These are phyloP conservation scores for Phyllostomus hastatus DNA, from an alignment of 2,113 vertebrate species.

Conservation along the genomic window DNA sequence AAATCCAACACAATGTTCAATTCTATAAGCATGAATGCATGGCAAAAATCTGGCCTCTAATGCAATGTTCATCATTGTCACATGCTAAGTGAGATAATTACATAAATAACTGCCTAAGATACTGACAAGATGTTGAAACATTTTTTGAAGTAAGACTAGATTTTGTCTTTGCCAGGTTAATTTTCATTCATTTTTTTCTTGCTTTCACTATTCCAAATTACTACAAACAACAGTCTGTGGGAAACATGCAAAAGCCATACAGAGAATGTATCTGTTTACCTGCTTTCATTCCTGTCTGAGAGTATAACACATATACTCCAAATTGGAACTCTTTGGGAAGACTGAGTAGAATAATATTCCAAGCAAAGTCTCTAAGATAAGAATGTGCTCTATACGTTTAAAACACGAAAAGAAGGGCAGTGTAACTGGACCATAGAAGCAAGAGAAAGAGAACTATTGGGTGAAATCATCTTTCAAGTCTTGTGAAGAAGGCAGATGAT, in stretches of 20 bases:
- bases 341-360: background rate
- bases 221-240: background rate
- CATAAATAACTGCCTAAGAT: background rate
- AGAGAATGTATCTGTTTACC: background rate
- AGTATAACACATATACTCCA: background rate
- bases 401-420: background rate
- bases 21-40: background rate
- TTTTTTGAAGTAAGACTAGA: background rate
- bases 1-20: background rate
- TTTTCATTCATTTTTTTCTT: background rate
- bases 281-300: background rate
- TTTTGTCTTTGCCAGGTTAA: background rate
- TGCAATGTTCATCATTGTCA: background rate
- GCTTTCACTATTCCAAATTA: background rate
- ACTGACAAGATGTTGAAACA: background rate
- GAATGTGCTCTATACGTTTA: background rate
- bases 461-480: background rate
- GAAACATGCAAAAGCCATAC: background rate
- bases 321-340: background rate
- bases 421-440: background rate
- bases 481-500: background rate
- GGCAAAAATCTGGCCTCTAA: background rate
- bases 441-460: background rate
- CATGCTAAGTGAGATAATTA: background rate
- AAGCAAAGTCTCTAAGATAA: background rate